Percentiles rank a stretch among this genome's conserved stretches.
phyloP scores from a whole-genome alignment of 1,140 invertebrate species.

The Oedothorax gibbosus region DNA sequence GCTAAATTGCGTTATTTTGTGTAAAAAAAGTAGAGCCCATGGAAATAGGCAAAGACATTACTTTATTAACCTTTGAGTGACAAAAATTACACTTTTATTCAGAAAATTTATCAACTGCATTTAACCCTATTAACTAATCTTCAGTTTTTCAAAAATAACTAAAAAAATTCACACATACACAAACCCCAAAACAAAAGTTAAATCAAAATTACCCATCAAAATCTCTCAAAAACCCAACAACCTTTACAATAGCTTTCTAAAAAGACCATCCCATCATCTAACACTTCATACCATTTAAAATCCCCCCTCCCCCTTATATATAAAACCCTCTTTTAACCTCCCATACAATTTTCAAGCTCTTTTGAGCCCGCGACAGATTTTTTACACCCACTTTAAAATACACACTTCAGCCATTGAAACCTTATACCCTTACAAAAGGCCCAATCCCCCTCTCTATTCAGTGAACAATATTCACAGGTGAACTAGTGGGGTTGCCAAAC shows the following conservation, averaged over 20 bases:
- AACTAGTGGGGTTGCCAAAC: neutral
- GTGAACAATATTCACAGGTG: neutral
- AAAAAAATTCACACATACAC: too few relatives aligned
- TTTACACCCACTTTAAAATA: conserved; percentile 22
- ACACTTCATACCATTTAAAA: neutral
- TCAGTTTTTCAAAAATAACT: too few relatives aligned
- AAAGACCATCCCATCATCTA: neutral
- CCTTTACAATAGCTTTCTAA: neutral
- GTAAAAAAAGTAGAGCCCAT: too few relatives aligned
- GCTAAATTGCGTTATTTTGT: too few relatives aligned
- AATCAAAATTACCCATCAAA: neutral
- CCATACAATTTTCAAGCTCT: conserved; percentile 15
- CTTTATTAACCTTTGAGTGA: too few relatives aligned
- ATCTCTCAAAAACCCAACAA: conserved; percentile 1
- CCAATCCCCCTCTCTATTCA: neutral
- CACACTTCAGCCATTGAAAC: conserved; percentile 1
- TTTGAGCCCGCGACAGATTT: conserved; percentile 45
- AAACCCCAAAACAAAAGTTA: too few relatives aligned
- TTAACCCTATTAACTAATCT: too few relatives aligned
- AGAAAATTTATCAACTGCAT: too few relatives aligned
- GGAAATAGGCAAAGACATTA: too few relatives aligned
- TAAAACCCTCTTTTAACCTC: conserved; percentile 8
- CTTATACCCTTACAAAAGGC: neutral
- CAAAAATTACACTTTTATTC: too few relatives aligned
- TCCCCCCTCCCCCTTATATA: neutral